Percentiles rank a stretch among this genome's conserved stretches.
Evolutionary conservation across 2,888 invertebrate genomes (phyloP).

Genomic region (Tinea pellionella): DNA sequence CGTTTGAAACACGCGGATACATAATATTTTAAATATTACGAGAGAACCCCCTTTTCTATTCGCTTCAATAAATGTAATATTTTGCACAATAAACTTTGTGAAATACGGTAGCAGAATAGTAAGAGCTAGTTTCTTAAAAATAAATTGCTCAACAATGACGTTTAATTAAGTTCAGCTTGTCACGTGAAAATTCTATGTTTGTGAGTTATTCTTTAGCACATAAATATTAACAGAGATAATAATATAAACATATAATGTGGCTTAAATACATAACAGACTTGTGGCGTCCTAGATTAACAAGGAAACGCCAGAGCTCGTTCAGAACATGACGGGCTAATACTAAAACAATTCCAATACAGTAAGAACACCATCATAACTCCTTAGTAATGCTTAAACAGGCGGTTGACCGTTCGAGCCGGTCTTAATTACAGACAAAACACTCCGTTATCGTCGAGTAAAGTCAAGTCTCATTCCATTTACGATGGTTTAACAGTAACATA

Average conservation of each 20-base stretch:
- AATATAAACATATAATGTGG: not conserved
- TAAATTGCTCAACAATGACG: not conserved
- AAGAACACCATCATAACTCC: constrained; percentile 52
- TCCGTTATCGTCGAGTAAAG: constrained; percentile 47
- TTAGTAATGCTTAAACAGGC: constrained; percentile 37
- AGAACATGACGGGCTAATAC: constrained; percentile 42
- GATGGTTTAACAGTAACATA: constrained; percentile 48
- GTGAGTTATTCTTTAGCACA: not conserved
- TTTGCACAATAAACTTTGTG: not conserved
- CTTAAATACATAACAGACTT: not conserved
- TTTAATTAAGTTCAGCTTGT: not conserved
- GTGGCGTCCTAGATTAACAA: not conserved
- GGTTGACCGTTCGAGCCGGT: constrained; percentile 44
- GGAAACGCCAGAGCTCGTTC: constrained; percentile 15
- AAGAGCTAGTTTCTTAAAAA: not conserved
- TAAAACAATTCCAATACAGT: constrained; percentile 43
- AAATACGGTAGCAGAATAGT: not conserved
- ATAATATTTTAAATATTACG: not conserved
- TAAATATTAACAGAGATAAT: not conserved
- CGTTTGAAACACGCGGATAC: not conserved
- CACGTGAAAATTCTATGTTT: not conserved
- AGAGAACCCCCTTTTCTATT: not conserved
- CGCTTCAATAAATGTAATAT: not conserved
- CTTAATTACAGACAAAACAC: constrained; percentile 65
- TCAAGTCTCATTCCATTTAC: constrained; percentile 52